These are phyloP conservation scores for Escarpia spicata DNA, from an alignment of 2,888 invertebrate species.

Conservation along the genomic window DNA sequence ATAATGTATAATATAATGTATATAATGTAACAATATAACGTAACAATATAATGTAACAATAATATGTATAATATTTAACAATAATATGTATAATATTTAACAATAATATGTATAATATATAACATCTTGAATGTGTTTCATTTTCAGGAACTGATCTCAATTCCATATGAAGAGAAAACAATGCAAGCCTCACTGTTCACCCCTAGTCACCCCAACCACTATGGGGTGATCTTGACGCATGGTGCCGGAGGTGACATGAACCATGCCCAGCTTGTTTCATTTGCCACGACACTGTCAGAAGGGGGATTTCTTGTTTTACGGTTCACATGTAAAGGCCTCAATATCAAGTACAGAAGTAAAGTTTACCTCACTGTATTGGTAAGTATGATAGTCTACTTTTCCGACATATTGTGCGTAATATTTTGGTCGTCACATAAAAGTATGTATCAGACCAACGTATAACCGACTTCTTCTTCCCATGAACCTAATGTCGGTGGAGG, in stretches of 20 bases:
- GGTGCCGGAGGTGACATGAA: slow-evolving; percentile 46
- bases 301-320: slow-evolving; percentile 38
- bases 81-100: too few species aligned
- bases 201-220: background rate
- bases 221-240: slow-evolving; percentile 41
- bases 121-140: background rate
- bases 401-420: background rate
- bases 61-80: too few species aligned
- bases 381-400: slow-evolving; percentile 23
- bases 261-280: slow-evolving; percentile 34
- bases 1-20: too few species aligned
- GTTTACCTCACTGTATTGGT: slow-evolving; percentile 41
- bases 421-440: too few species aligned
- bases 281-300: slow-evolving; percentile 35
- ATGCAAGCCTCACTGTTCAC: background rate
- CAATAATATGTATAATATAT: too few species aligned
- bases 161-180: background rate
- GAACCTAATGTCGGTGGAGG: too few species aligned
- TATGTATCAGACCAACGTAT: too few species aligned
- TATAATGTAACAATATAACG: too few species aligned
- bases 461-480: too few species aligned
- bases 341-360: slow-evolving; percentile 41
- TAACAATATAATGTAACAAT: too few species aligned
- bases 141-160: background rate
- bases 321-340: slow-evolving; percentile 45